phyloP scores from a whole-genome alignment of 2,113 vertebrate species.

The Pachyramphus minor region DNA sequence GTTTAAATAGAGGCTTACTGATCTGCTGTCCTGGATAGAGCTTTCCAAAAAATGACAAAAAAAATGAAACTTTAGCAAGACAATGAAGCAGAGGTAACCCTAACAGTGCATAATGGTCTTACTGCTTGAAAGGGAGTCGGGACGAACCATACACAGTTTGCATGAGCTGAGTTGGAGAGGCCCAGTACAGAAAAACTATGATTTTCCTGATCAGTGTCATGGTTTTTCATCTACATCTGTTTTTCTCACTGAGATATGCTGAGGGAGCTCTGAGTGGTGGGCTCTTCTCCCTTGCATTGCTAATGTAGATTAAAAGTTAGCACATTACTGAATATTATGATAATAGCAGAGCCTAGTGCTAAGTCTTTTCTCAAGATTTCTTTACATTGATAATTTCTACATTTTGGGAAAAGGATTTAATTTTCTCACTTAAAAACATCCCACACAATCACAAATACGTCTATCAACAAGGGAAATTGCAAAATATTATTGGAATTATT shows the following conservation, averaged over 20 bases:
- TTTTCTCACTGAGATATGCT: not conserved
- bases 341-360: not conserved
- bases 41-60: not conserved
- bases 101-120: not conserved
- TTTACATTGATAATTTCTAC: not conserved
- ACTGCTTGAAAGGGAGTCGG: not conserved
- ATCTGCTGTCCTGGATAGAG: not conserved
- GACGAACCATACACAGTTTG: not conserved
- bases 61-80: not conserved
- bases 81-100: not conserved
- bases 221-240: not conserved
- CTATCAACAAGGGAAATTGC: not conserved
- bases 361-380: not conserved
- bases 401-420: not conserved
- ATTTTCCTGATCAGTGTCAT: not conserved
- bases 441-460: fast-evolving
- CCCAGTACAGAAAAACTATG: not conserved
- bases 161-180: not conserved
- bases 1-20: not conserved
- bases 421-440: not conserved
- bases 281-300: not conserved
- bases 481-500: not conserved
- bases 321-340: not conserved
- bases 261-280: not conserved
- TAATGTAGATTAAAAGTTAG: not conserved